Evolutionary conservation across 2,797 vertebrate species (phyloP).

Genomic region (Falco concolor): DNA sequence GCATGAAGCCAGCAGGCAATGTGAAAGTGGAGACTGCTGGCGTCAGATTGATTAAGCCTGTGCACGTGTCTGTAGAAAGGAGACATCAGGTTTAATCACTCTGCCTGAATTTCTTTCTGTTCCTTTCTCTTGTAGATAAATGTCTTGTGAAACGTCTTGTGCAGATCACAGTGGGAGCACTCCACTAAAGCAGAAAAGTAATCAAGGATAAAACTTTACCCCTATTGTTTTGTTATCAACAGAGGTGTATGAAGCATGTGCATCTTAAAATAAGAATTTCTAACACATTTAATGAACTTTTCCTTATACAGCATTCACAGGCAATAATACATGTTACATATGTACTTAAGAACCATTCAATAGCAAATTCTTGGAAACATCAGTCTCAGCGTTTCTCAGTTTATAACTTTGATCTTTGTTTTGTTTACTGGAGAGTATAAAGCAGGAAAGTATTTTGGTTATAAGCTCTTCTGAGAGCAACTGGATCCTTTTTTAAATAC

Average conservation of each 20-base stretch:
- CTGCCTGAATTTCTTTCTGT: not conserved
- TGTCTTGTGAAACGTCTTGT: not conserved
- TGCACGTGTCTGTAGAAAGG: slow-evolving; percentile 78
- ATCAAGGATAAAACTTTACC: not conserved
- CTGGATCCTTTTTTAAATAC: not conserved
- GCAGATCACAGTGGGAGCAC: not conserved
- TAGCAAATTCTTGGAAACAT: not conserved
- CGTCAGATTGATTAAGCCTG: slow-evolving; percentile 80
- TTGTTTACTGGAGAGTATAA: not conserved
- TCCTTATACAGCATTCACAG: not conserved
- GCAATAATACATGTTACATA: not conserved
- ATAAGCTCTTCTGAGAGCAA: not conserved
- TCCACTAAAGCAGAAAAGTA: not conserved
- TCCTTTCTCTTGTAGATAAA: not conserved
- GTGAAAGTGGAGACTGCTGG: slow-evolving; percentile 70
- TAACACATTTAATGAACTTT: not conserved
- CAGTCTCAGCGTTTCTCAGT: not conserved
- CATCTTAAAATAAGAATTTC: not conserved
- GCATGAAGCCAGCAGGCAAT: slow-evolving; percentile 75
- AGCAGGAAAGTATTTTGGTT: not conserved
- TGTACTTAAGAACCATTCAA: not conserved
- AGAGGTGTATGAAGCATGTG: not conserved
- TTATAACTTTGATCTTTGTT: not conserved
- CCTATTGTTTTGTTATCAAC: not conserved
- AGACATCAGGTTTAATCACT: slow-evolving; percentile 76